Evolutionary conservation across 2,797 vertebrate genomes (phyloP).

Genomic region (Anolis apletophallus): DNA sequence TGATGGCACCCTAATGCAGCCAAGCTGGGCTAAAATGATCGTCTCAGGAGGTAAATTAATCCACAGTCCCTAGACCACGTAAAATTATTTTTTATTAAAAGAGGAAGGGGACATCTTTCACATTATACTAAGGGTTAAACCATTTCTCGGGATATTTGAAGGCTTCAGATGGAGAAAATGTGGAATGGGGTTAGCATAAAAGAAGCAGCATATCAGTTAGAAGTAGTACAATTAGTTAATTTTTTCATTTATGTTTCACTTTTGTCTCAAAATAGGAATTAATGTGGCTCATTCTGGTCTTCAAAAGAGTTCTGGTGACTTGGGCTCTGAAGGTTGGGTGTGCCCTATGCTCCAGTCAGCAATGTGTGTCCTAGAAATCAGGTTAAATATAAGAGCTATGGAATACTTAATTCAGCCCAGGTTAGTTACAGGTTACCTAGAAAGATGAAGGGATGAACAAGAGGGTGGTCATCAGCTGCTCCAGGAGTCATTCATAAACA

Average conservation of each 20-base stretch:
- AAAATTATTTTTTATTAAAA: constrained; percentile 87
- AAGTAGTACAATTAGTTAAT: not conserved
- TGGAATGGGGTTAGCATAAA: constrained; percentile 40
- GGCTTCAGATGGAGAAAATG: constrained; percentile 63
- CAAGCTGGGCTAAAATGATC: constrained; percentile 62
- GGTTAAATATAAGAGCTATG: too few species aligned
- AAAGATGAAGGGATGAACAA: too few species aligned
- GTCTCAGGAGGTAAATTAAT: constrained; percentile 79
- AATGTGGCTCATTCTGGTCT: not conserved
- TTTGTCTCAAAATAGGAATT: too few species aligned
- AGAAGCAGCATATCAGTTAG: not conserved
- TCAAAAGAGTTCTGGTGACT: not conserved
- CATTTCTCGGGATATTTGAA: constrained; percentile 68
- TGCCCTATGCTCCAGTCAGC: too few species aligned
- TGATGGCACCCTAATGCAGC: constrained; percentile 58
- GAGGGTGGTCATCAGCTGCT: too few species aligned
- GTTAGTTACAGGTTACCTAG: too few species aligned
- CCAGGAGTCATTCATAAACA: too few species aligned
- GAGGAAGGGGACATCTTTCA: constrained; percentile 69
- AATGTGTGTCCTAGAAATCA: too few species aligned
- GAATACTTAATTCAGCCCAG: too few species aligned
- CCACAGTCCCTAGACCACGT: constrained; percentile 76
- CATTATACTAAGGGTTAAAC: constrained; percentile 71
- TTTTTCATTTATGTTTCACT: too few species aligned
- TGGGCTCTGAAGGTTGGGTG: not conserved